Evolutionary conservation across 1,140 invertebrate species (phyloP).

Genomic region (Zaprionus vittiger): DNA sequence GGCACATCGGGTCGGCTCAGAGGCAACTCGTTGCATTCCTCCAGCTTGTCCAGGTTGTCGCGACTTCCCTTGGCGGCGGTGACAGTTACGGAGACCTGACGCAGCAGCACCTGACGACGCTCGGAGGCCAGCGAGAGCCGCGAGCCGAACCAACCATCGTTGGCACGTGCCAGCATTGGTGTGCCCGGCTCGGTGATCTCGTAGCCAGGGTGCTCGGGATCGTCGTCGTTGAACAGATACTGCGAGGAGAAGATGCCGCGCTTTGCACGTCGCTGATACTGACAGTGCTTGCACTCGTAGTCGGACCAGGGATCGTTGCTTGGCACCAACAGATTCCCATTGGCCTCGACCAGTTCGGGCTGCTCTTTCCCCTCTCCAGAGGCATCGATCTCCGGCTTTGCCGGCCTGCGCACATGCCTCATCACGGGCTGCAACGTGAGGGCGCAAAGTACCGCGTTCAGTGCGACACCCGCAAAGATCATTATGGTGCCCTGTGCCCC

Average conservation of each 20-base stretch:
- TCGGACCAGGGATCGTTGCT: slow-evolving; percentile 82
- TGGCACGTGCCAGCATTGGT: slow-evolving; percentile 88
- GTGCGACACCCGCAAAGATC: slow-evolving; percentile 86
- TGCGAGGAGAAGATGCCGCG: slow-evolving; percentile 87
- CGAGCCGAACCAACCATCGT: slow-evolving; percentile 88
- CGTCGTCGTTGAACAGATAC: slow-evolving; percentile 88
- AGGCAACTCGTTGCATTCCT: slow-evolving; percentile 18
- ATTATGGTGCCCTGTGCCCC: slow-evolving; percentile 86
- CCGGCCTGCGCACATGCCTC: slow-evolving; percentile 85
- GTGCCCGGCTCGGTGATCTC: slow-evolving; percentile 88
- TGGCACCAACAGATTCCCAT: slow-evolving; percentile 53
- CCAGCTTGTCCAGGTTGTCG: slow-evolving; percentile 59
- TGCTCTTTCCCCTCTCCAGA: slow-evolving; percentile 19
- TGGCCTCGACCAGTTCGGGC: slow-evolving; percentile 52
- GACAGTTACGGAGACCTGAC: slow-evolving; percentile 42
- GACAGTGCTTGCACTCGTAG: slow-evolving; percentile 79
- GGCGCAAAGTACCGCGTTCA: slow-evolving; percentile 86
- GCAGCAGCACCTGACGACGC: slow-evolving; percentile 85
- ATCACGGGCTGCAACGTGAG: slow-evolving; percentile 87
- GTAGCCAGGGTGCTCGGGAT: slow-evolving; percentile 86
- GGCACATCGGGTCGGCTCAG: slow-evolving; percentile 61
- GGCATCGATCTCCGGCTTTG: slow-evolving; percentile 21
- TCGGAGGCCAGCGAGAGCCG: slow-evolving; percentile 84
- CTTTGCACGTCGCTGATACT: slow-evolving; percentile 66
- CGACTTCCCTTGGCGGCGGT: slow-evolving; percentile 44